Evolutionary conservation across 1,140 invertebrate genomes (phyloP), one percentile per base, ranked within the genome.

Genomic region (Musca vetustissima): DNA sequence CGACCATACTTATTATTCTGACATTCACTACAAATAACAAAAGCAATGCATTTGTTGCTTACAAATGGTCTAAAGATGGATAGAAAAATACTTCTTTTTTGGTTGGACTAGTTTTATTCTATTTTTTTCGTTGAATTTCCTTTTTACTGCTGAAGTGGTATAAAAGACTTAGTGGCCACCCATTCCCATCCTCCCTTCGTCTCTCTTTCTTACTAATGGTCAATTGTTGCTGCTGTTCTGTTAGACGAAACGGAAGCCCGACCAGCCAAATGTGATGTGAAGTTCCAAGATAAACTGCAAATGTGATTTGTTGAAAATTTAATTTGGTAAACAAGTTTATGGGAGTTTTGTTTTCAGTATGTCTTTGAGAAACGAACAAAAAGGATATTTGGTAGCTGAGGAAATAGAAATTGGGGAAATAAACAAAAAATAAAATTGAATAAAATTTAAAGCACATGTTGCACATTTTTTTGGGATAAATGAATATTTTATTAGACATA

Each of bases 291-390:
- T 55, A 55, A 57, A 57, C 53, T 57, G 22, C 32, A 61, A 61
- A 61, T 61, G 36, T 13, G 57, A 61, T 61, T 59, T 61, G 32
- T 61, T 43, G 57, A 61, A 61, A 61, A 61, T 61, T 61, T 61
- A 61, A 61, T 61, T 61, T 61, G 28, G 8, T 36, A 61, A 61
- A 61, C 57, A 61, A 61, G 32, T 61, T 61, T 61, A 43, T 61
- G 36, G 19, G 17, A 17, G 57, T 36, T 21, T n/a, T n/a, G 15
- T 17, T 61, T 43, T n/a, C n/a, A n/a, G 21, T 57, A 19, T 19
- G 49, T 52, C 4, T 52, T 7, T 52, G 49, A 11, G n/a, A n/a
- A n/a, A n/a, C n/a, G n/a, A n/a, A n/a, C n/a, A n/a, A n/a, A 28
- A 28, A 28, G 28, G 28, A 13, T 52, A 21, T 22, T 19, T 11